Percentiles rank a stretch among this genome's conserved stretches.
phyloP scores from a whole-genome alignment of 1,140 invertebrate genomes.

The Drosophila willistoni region DNA sequence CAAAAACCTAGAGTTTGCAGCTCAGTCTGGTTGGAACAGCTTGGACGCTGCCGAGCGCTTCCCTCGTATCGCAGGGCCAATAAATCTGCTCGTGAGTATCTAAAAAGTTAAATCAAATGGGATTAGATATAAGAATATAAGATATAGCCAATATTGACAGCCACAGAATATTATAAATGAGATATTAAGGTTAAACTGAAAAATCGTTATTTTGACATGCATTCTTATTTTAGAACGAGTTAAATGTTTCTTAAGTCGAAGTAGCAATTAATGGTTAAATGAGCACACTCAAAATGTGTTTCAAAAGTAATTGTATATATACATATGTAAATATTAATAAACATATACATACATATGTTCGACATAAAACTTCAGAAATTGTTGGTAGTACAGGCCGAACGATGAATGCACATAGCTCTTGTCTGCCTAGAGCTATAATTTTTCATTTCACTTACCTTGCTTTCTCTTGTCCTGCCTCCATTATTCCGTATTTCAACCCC shows the following conservation, averaged over 20 bases:
- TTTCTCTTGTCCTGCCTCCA: not conserved
- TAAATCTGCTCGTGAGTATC: slow-evolving; percentile 63
- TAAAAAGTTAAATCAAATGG: slow-evolving; percentile 10
- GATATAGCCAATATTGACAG: too few species aligned
- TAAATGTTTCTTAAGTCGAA: too few species aligned
- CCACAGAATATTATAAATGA: too few species aligned
- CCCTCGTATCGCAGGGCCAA: slow-evolving; percentile 64
- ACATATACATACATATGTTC: not conserved
- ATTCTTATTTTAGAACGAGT: too few species aligned
- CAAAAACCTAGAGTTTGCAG: slow-evolving; percentile 67
- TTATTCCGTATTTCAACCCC: not conserved
- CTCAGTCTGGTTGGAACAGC: slow-evolving; percentile 52
- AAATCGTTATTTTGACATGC: too few species aligned
- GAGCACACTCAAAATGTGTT: too few species aligned
- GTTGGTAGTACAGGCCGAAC: too few species aligned
- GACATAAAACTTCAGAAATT: not conserved
- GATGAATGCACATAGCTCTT: not conserved
- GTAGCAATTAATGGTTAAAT: too few species aligned
- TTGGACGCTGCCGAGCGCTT: slow-evolving; percentile 55
- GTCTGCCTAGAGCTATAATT: not conserved
- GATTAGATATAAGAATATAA: not conserved
- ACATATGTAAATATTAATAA: too few species aligned
- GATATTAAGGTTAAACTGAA: too few species aligned
- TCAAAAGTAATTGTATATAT: too few species aligned
- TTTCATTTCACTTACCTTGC: not conserved